Base-by-base conservation (phyloP, 1,140 invertebrate genomes). In the Hylaeus anthracinus region DNA sequence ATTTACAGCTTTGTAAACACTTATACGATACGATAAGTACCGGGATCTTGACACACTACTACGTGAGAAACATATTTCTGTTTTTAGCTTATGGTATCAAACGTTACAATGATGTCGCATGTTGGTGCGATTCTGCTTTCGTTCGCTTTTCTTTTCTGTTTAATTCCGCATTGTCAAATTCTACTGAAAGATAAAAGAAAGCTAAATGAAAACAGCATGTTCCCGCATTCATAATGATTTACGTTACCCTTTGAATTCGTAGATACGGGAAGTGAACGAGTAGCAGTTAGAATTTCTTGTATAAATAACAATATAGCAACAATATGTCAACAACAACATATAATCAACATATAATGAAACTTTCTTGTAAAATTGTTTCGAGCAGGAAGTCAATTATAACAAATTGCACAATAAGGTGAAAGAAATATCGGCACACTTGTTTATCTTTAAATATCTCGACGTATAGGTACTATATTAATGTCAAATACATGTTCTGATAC, bases 1-100 rank as follows among this genome's bases (percentile, higher is more conserved):
- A 89, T 89, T 87, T 89, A 89, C 88, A 89, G 63, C 2, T 64
- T 81, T 67, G 60, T 85, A 83, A 80, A 88, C 80, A 82, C 66
- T 82, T 79, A 82, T 15, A 53, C 65, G 65, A 76, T 79, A 82
- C 39, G 48, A 87, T 72, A 86, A 48, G 43, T 87, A 86, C 48
- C 60, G 64, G 73, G 74, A 63, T 41, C n/a, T 78, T 81, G 73
- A 72, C 48, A 53, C 41, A 65, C 67, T 84, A 78, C 48, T 61
- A 71, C 26, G 72, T 67, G 81, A 61, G 66, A 83, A 81, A 81
- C 82, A 60, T 65, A 55, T 83, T 37, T 64, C 61, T 39, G 8
- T n/a, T 72, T 80, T 60, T 74, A 67, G 66, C 48, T 61, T 39
- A 60, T 73, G 9, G 55, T 83, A 72, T 56, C 51, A 41, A 41